Conservation (phyloP, 2,797 vertebrate species). For the Halcyon badia region DNA sequence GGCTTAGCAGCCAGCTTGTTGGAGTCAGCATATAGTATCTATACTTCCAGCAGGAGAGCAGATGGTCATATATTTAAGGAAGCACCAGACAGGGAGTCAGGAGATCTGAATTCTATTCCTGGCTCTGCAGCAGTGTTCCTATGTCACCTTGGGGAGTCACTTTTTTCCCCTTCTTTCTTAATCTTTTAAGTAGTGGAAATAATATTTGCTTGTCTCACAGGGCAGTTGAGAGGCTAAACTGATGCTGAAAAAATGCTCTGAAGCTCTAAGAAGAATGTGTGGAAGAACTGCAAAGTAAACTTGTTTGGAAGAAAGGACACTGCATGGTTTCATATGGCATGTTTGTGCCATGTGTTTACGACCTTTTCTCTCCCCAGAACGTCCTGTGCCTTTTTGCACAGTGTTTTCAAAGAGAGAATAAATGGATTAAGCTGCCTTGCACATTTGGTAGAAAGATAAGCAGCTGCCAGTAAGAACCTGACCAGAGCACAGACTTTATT, state of each 20-base stretch:
- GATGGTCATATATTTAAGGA: slow-evolving; percentile 73
- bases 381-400: neutral
- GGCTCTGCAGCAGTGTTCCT: slow-evolving; percentile 51
- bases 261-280: neutral
- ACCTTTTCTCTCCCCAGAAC: neutral
- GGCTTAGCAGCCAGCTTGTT: slow-evolving; percentile 65
- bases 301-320: neutral
- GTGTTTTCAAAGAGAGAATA: slow-evolving; percentile 25
- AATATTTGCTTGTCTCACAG: slow-evolving; percentile 41
- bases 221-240: neutral
- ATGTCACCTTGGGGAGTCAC: slow-evolving; percentile 66
- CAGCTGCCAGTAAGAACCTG: slow-evolving; percentile 41
- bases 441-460: slow-evolving; percentile 47
- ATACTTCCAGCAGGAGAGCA: slow-evolving; percentile 64
- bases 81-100: slow-evolving; percentile 59
- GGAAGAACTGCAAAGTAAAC: neutral
- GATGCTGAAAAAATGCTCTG: neutral
- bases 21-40: slow-evolving; percentile 66
- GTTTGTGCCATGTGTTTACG: neutral
- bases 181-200: slow-evolving; percentile 50
- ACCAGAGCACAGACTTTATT: slow-evolving; percentile 30
- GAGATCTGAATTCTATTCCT: slow-evolving; percentile 69
- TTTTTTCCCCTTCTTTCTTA: neutral
- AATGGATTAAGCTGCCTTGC: slow-evolving; percentile 34
- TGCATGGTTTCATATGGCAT: neutral